Base-by-base conservation (phyloP, 2,888 invertebrate genomes). In the Mechanitis mazaeus region DNA sequence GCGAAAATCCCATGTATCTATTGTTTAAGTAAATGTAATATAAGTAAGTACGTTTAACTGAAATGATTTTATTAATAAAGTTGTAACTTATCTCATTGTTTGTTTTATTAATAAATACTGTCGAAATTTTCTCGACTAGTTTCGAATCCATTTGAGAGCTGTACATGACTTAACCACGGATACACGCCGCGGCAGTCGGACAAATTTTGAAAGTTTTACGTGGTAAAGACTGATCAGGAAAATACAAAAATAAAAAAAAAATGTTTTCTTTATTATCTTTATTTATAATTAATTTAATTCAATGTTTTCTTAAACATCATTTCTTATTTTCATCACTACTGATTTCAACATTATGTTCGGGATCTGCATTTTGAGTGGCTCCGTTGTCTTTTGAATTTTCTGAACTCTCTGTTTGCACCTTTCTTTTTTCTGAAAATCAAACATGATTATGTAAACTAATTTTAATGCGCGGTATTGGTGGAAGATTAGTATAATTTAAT, bases 341-440 rank as follows among this genome's bases (percentile, higher is more conserved):
- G 63, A 70, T 67, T 55, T 66, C 59, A 45, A 66, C 61, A 42
- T 66, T 64, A 11, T 42, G 9, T 67, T 71, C 35, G 72, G 78
- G 64, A 68, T 69, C 56, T n/a, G 63, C 50, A 55, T 55, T 62
- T 55, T 61, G 38, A n/a, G 55, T 60, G 47, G 46, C 54, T 53
- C 64, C 66, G 7, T 61, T 63, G 12, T 61, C 71, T 31, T 71
- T 71, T 3, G 64, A 62, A 20, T 55, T 47, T 56, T 74, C 73
- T 3, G 62, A n/a, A 61, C 71, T 69, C 0, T 61, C 35, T 61
- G 72, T 69, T 0, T 61, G 33, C 50, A 69, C 71, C 63, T 71
- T 77, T 1, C 69, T 64, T 69, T 79, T 81, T 64, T 69, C 84
- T 84, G 75, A 55, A 57, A 58, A 76, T 75, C 55, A 58, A 50